phyloP scores from a whole-genome alignment of 2,888 invertebrate genomes.

The Lochmaea capreae region DNA sequence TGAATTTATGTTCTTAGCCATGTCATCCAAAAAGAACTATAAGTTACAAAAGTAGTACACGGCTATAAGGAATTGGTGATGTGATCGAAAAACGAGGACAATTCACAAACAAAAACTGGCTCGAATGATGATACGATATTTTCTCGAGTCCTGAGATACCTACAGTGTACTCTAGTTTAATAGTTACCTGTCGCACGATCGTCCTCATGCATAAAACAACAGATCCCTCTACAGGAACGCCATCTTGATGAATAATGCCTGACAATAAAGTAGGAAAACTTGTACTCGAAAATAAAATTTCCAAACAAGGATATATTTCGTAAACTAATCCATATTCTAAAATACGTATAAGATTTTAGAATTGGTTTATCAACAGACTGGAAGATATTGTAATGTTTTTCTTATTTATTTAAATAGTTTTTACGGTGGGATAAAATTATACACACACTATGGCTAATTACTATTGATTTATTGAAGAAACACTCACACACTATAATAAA shows the following conservation, averaged over 20 bases:
- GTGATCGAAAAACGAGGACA: constrained; percentile 15
- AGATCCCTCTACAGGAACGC: constrained; percentile 46
- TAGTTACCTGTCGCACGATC: constrained; percentile 50
- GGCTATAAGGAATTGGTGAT: neutral
- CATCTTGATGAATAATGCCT: constrained; percentile 49
- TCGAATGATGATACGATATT: constrained; percentile 25
- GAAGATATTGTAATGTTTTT: no score
- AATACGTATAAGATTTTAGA: constrained; percentile 7
- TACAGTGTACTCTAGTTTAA: constrained; percentile 46
- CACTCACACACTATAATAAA: no score
- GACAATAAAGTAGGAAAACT: constrained; percentile 44
- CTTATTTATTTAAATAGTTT: no score
- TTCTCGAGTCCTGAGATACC: constrained; percentile 38
- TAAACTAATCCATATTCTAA: constrained; percentile 19
- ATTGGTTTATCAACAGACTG: neutral
- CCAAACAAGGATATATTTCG: constrained; percentile 24
- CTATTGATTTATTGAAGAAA: no score
- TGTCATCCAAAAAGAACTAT: neutral
- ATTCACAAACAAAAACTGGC: constrained; percentile 22
- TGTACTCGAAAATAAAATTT: constrained; percentile 38
- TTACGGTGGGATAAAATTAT: no score
- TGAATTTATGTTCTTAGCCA: no score
- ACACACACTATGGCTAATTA: no score
- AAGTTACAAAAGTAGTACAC: neutral
- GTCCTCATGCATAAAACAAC: constrained; percentile 50